phyloP scores from a whole-genome alignment of 2,888 invertebrate species.

The Watsonalla binaria region DNA sequence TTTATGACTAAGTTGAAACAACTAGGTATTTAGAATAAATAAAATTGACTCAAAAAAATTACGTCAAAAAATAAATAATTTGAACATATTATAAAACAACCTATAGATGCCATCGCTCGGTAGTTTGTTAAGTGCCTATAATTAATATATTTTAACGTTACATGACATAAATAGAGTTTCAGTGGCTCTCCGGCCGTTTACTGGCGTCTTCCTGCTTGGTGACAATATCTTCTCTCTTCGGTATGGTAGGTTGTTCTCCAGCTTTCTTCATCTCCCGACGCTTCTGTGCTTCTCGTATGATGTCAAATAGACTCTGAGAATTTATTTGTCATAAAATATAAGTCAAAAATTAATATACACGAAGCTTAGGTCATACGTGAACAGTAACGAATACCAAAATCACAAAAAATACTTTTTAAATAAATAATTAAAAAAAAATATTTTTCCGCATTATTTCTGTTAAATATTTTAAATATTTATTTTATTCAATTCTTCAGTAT shows the following conservation, averaged over 20 bases:
- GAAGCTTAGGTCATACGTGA: no score
- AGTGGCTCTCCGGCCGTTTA: conserved; percentile 63
- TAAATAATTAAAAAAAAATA: no score
- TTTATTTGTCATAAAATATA: background rate
- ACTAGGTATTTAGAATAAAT: no score
- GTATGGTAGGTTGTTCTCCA: conserved; percentile 31
- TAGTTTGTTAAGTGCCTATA: background rate
- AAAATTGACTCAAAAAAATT: no score
- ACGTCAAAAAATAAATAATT: no score
- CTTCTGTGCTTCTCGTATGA: conserved; percentile 67
- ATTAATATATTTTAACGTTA: background rate
- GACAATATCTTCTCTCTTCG: conserved; percentile 54
- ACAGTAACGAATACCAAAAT: no score
- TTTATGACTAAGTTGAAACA: no score
- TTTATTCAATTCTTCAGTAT: no score
- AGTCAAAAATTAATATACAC: background rate
- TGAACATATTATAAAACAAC: background rate
- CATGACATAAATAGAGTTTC: conserved; percentile 26
- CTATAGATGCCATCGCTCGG: background rate
- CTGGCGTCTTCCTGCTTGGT: conserved; percentile 46
- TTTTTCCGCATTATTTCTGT: no score
- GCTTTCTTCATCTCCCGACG: conserved; percentile 62
- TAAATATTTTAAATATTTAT: no score
- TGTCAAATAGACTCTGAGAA: conserved; percentile 66
- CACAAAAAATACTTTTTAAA: no score